Conservation (phyloP, 2,113 vertebrate species). For the Corydoras sp. region DNA sequence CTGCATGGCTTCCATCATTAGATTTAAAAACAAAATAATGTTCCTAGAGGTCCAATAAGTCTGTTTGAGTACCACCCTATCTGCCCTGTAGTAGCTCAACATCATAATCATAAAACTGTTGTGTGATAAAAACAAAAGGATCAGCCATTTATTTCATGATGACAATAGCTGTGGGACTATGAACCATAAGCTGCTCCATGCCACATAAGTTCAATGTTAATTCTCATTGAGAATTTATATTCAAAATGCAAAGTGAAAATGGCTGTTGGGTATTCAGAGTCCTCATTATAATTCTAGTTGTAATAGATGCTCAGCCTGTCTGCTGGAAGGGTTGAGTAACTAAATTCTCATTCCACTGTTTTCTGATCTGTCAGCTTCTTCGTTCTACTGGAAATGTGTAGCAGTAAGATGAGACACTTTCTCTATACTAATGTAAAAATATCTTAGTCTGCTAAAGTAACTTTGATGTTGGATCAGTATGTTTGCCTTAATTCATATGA, state of each 20-base stretch:
- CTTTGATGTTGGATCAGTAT: slow-evolving; percentile 42
- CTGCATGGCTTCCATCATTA: background rate
- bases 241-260: slow-evolving; percentile 21
- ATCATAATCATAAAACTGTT: slow-evolving; percentile 11
- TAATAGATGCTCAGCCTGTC: slow-evolving; percentile 35
- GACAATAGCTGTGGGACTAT: slow-evolving; percentile 40
- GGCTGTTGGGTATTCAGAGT: slow-evolving; percentile 43
- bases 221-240: slow-evolving; percentile 47
- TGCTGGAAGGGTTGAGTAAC: slow-evolving; percentile 44
- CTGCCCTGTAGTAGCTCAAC: background rate
- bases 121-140: background rate
- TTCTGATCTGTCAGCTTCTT: slow-evolving; percentile 57
- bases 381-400: slow-evolving; percentile 32
- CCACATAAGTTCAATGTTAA: slow-evolving; percentile 46
- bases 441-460: slow-evolving; percentile 23
- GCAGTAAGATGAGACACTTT: slow-evolving; percentile 31
- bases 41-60: slow-evolving; percentile 7
- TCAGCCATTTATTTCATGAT: slow-evolving; percentile 44
- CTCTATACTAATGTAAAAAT: slow-evolving; percentile 9
- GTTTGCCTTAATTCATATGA: slow-evolving; percentile 17
- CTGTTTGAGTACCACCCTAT: background rate
- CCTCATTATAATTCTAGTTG: slow-evolving; percentile 48
- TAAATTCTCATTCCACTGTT: slow-evolving; percentile 47
- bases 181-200: slow-evolving; percentile 29
- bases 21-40: background rate